Conservation (phyloP, 2,797 vertebrate genomes). For the Sebastes vulpes region DNA sequence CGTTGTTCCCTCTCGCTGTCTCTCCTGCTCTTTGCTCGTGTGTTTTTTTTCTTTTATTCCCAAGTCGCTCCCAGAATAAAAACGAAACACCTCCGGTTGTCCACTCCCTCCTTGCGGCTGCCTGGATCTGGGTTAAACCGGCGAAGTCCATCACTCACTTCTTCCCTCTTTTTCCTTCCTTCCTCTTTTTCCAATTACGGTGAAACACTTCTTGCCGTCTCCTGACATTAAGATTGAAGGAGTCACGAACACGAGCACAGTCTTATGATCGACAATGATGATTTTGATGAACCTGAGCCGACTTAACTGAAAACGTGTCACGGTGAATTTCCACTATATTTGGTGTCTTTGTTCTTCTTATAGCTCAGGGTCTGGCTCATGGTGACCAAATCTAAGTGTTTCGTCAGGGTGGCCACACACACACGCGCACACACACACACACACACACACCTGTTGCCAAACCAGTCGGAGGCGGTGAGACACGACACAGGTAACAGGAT, state of each 20-base stretch:
- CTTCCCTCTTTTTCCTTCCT: background rate
- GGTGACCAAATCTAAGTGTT: background rate
- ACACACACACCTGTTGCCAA: constrained; percentile 42
- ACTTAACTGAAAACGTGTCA: background rate
- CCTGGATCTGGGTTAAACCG: constrained; percentile 75
- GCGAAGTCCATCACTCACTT: constrained; percentile 49
- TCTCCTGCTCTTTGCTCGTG: constrained; percentile 57
- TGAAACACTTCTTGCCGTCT: background rate
- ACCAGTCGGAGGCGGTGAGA: background rate
- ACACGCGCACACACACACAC: constrained; percentile 1
- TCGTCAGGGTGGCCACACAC: background rate
- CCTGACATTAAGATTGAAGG: constrained; percentile 5
- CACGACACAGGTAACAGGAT: constrained; percentile 28
- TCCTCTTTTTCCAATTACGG: background rate
- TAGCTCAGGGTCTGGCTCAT: background rate
- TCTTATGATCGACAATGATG: background rate
- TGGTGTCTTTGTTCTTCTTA: background rate
- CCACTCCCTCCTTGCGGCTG: constrained; percentile 57
- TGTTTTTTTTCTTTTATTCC: constrained; percentile 66
- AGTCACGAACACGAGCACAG: background rate
- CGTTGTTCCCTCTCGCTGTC: constrained; percentile 60
- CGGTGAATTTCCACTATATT: background rate
- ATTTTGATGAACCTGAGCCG: background rate
- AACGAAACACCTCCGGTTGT: constrained; percentile 76
- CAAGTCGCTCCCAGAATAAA: constrained; percentile 77